Percentiles rank a stretch among this genome's conserved stretches.
Evolutionary conservation across 2,797 vertebrate genomes (phyloP).

Genomic region (Semotilus atromaculatus): DNA sequence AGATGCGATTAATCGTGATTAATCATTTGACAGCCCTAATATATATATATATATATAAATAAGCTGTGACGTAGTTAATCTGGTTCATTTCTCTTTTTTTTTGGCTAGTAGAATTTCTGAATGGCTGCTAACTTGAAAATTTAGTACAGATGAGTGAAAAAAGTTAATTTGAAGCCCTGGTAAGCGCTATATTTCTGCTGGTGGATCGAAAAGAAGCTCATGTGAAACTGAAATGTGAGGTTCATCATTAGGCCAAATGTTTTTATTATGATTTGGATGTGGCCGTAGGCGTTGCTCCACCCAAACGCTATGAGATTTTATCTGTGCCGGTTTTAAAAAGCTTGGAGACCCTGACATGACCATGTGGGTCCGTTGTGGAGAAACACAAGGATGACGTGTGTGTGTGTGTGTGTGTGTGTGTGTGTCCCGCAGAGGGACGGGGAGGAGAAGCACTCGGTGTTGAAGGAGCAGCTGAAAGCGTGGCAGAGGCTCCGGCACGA

Average conservation of each 20-base stretch:
- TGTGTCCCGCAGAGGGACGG: constrained; percentile 84
- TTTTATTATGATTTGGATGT: neutral
- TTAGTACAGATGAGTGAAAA: no score
- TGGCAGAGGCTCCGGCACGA: constrained; percentile 98
- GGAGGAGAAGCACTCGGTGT: constrained; percentile 91
- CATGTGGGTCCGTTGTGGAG: neutral
- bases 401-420: constrained; percentile 61
- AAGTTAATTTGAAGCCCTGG: no score
- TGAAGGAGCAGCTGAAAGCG: constrained; percentile 98
- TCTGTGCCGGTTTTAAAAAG: neutral
- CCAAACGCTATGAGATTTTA: neutral
- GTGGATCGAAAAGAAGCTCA: no score
- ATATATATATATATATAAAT: no score
- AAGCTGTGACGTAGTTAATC: no score
- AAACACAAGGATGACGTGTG: neutral
- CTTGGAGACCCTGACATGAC: neutral
- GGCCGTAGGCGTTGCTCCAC: neutral
- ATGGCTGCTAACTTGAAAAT: no score
- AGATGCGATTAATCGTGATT: no score
- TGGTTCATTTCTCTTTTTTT: no score
- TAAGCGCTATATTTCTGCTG: neutral
- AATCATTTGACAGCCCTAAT: no score
- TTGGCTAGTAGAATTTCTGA: no score
- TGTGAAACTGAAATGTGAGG: no score
- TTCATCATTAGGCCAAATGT: neutral